Evolutionary conservation across 2,888 invertebrate species (phyloP).

Genomic region (Mycalesis mineus): DNA sequence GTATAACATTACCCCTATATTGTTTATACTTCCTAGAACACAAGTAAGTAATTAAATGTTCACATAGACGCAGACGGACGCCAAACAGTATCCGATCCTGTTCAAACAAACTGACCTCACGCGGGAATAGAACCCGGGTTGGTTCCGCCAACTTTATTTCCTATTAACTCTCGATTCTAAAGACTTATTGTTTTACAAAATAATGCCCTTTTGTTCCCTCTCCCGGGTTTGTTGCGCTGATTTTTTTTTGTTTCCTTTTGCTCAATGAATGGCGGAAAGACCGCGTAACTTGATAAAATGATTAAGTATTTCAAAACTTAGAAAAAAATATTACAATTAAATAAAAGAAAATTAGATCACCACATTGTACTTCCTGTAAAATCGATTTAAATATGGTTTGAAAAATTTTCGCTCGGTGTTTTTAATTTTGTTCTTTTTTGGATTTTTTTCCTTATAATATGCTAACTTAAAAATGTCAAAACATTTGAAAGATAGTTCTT

Average conservation of each 20-base stretch:
- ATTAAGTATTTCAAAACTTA: conserved; percentile 1
- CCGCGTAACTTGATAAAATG: conserved; percentile 3
- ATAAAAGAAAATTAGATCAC: no score
- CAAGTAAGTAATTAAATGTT: conserved; percentile 24
- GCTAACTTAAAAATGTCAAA: no score
- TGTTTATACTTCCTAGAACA: conserved; percentile 1
- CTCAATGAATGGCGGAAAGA: conserved; percentile 3
- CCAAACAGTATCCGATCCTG: conserved; percentile 59
- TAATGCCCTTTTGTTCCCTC: conserved; percentile 17
- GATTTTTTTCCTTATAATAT: no score
- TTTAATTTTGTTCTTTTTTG: no score
- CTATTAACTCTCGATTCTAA: conserved; percentile 29
- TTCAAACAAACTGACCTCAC: conserved; percentile 45
- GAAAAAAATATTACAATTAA: no score
- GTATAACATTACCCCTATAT: not conserved
- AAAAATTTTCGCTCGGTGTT: no score
- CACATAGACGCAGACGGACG: conserved; percentile 63
- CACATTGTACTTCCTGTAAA: no score
- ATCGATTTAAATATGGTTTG: no score
- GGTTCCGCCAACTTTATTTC: conserved; percentile 28
- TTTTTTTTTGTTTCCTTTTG: conserved; percentile 12
- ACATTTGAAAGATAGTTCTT: no score
- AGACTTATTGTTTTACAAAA: conserved; percentile 21
- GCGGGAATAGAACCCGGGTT: conserved; percentile 45
- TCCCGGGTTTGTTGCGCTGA: not conserved